Evolutionary conservation across 2,113 vertebrate genomes (phyloP), one percentile per base, ranked within the genome.

Genomic region (Pseudolaguvia tuberculata): DNA sequence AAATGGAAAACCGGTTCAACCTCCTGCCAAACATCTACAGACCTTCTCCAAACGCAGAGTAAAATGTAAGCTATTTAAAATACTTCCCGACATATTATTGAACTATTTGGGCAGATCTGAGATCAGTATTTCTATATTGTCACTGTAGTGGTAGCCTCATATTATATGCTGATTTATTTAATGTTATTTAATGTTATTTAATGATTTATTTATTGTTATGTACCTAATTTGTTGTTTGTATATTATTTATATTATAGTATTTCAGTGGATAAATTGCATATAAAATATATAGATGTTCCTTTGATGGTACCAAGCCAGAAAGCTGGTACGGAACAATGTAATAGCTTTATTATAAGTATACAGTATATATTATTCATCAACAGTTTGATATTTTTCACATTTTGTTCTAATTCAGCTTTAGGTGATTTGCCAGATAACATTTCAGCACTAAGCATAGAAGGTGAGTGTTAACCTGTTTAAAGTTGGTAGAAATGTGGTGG

Each of bases 21-120:
- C 5, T 1, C 10, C 31, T 39, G 25, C 9, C n/a, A 15, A n/a
- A 23, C 70, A 62, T 17, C 15, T 45, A n/a, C 48, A 5, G 35
- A 66, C 1, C 11, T 53, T 66, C 29, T 65, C 45, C 39, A 67
- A 61, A 8, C 53, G 42, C 63, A 75, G 35, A 57, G 61, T 20
- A 11, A 79, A 77, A 47, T 77, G 81, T 82, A 68, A 79, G 81
- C 59, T 12, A 35, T 35, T 18, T 18, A 29, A n/a, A 39, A 29
- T 23, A 61, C 48, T 73, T 53, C 25, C 42, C 47, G 9, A 59
- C 42, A 31, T 12, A 47, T 29, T 14, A 2, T n/a, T 57, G 69
- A 42, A 57, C 17, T n/a, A 45, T 20, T 7, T 29, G 15, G 48
- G 42, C 53, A 58, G 39, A 23, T 72, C 10, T 59, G 12, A 27